Conservation (phyloP, 2,113 vertebrate genomes). For the Hemiscyllium ocellatum region DNA sequence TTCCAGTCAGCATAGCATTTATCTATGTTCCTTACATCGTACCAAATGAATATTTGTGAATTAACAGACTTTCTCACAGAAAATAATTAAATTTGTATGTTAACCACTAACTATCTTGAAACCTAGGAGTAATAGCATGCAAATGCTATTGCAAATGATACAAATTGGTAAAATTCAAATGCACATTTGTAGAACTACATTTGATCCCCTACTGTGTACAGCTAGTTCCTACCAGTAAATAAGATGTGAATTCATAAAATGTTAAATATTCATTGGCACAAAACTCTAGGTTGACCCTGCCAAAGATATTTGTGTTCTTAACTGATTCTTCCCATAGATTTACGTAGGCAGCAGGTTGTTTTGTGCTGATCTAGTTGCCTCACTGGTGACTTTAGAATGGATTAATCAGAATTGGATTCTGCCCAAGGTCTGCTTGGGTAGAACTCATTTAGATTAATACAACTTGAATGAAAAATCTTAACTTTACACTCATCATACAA, state of each 20-base stretch:
- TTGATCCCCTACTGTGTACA: background rate
- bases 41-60: background rate
- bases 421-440: background rate
- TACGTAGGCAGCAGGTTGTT: slow-evolving; percentile 5
- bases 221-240: background rate
- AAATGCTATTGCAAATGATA: background rate
- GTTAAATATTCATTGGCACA: background rate
- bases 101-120: background rate
- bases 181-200: background rate
- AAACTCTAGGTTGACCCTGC: background rate
- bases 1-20: background rate
- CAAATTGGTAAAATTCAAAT: background rate
- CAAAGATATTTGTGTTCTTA: slow-evolving; percentile 23
- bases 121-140: background rate
- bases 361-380: slow-evolving; percentile 14
- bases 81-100: background rate
- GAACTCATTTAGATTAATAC: slow-evolving; percentile 13
- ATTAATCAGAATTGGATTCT: slow-evolving; percentile 29
- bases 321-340: slow-evolving; percentile 27
- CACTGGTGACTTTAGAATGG: slow-evolving; percentile 17
- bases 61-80: background rate
- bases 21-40: background rate
- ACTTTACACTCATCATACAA: background rate
- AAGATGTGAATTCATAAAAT: slow-evolving; percentile 26
- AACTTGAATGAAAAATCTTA: background rate